Percentiles rank a stretch among this genome's conserved stretches.
Conservation (phyloP, 2,888 invertebrate species). For the Pristionchus japonicus region DNA sequence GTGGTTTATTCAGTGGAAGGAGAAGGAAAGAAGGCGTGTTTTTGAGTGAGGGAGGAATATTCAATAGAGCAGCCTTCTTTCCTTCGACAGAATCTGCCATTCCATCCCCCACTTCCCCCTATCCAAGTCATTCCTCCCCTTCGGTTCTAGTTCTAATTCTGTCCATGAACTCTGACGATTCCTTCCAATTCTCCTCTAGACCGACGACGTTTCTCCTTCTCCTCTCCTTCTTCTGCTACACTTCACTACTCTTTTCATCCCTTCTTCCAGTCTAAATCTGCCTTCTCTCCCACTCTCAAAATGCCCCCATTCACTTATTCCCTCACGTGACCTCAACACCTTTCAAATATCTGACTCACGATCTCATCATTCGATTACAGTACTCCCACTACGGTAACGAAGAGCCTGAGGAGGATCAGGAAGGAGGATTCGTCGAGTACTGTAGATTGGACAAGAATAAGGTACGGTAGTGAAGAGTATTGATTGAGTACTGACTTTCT, state of each 20-base stretch:
- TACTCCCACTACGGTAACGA: slow-evolving; percentile 50
- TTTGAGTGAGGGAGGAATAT: slow-evolving; percentile 8
- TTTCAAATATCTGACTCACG: background rate
- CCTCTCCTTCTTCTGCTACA: background rate
- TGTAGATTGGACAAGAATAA: slow-evolving; percentile 50
- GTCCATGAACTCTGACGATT: background rate
- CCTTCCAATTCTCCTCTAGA: background rate
- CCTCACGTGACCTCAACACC: slow-evolving; percentile 1
- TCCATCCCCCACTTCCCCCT: background rate
- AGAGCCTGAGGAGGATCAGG: slow-evolving; percentile 49
- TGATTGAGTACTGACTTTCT: background rate
- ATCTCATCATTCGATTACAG: slow-evolving; percentile 39
- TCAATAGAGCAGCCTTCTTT: background rate
- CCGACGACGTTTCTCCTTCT: background rate
- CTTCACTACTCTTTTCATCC: background rate
- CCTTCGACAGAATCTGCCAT: background rate
- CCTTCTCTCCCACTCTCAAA: background rate
- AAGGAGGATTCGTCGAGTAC: slow-evolving; percentile 53
- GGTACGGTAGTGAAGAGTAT: background rate
- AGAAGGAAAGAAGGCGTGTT: background rate
- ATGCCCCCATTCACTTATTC: slow-evolving; percentile 5
- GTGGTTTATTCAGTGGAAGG: background rate
- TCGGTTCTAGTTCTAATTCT: background rate
- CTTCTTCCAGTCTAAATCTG: background rate
- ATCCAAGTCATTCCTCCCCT: background rate